Evolutionary conservation across 2,888 invertebrate genomes (phyloP).

Genomic region (Lamproptera curius): DNA sequence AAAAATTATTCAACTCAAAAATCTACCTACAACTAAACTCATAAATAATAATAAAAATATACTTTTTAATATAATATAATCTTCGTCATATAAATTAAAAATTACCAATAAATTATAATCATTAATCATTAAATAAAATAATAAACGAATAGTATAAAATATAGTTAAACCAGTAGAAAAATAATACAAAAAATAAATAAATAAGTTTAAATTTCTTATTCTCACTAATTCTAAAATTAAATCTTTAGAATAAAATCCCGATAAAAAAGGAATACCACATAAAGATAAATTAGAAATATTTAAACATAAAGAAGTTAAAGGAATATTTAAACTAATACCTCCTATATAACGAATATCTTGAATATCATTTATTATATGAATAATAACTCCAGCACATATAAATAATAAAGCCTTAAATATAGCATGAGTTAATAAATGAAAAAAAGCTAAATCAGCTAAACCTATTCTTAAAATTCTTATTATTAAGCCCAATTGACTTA

Average conservation of each 20-base stretch:
- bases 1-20: too few relatives aligned
- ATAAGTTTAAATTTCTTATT: constrained; percentile 72
- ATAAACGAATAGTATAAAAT: constrained; percentile 76
- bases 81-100: constrained; percentile 71
- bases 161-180: constrained; percentile 79
- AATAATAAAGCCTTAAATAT: too few relatives aligned
- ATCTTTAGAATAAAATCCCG: constrained; percentile 81
- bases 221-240: constrained; percentile 74
- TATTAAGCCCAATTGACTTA: constrained; percentile 87
- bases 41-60: constrained; percentile 70
- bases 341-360: constrained; percentile 55
- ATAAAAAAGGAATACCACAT: constrained; percentile 81
- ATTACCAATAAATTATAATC: constrained; percentile 64
- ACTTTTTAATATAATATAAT: constrained; percentile 66
- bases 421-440: too few relatives aligned
- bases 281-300: constrained; percentile 79
- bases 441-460: too few relatives aligned
- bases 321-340: constrained; percentile 60
- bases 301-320: constrained; percentile 74
- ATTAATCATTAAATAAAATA: constrained; percentile 72
- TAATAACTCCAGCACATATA: constrained; percentile 61
- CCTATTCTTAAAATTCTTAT: constrained; percentile 80
- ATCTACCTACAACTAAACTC: constrained; percentile 72
- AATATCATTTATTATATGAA: background rate
- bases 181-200: too few relatives aligned